Evolutionary conservation across 1,140 invertebrate species (phyloP).

Genomic region (Cherax destructor): DNA sequence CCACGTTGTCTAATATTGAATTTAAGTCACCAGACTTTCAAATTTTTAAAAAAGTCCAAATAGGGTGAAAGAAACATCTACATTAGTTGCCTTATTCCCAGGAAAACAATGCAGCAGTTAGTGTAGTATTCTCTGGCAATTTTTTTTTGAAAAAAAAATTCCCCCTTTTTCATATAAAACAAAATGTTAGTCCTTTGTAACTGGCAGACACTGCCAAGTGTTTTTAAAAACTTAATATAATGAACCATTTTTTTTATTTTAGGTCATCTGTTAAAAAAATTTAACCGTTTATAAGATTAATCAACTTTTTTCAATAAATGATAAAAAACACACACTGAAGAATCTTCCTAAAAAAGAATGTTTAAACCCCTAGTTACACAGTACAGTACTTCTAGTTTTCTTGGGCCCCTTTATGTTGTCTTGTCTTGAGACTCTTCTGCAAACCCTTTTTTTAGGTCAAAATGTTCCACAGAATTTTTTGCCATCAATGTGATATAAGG

Average conservation of each 20-base stretch:
- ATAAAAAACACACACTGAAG: too few species aligned
- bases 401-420: background rate
- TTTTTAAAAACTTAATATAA: background rate
- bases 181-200: background rate
- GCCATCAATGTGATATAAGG: background rate
- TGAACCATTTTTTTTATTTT: background rate
- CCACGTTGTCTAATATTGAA: conserved; percentile 19
- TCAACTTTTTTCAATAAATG: too few species aligned
- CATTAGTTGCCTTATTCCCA: conserved; percentile 31
- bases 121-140: background rate
- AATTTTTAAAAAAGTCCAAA: conserved; percentile 42
- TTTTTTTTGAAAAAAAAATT: background rate
- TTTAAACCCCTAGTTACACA: background rate
- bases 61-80: conserved; percentile 37
- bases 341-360: too few species aligned
- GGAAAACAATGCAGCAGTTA: conserved; percentile 43
- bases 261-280: too few species aligned
- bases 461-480: background rate
- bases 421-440: background rate
- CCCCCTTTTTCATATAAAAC: background rate
- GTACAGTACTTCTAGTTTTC: background rate
- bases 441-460: conserved; percentile 13
- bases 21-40: conserved; percentile 17
- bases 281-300: too few species aligned
- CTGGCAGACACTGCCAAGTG: background rate